phyloP scores from a whole-genome alignment of 2,888 invertebrate genomes.

The Apamea anceps region DNA sequence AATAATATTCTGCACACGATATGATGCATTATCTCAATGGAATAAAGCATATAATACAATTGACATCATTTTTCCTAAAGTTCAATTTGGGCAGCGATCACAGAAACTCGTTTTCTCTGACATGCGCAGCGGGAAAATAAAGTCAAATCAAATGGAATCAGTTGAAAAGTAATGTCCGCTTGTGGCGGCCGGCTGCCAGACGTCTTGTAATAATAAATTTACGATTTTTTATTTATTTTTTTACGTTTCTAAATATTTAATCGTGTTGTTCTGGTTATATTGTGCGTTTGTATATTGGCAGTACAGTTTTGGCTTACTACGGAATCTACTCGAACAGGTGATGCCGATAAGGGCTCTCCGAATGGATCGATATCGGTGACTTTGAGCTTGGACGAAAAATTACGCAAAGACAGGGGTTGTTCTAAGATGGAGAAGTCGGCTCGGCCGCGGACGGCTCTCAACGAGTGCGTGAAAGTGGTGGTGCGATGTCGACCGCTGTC shows the following conservation, averaged over 20 bases:
- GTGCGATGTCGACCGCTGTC: conserved; percentile 99
- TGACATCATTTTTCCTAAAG: background rate
- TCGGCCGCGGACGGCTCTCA: conserved; percentile 89
- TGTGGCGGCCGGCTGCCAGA: conserved; percentile 76
- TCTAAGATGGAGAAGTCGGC: conserved; percentile 88
- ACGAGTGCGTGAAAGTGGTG: conserved; percentile 98
- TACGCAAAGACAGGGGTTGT: conserved; percentile 76
- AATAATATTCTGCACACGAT: conserved; percentile 4
- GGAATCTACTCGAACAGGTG: conserved; percentile 80
- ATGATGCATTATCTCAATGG: background rate
- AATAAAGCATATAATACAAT: conserved; percentile 1
- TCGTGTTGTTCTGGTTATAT: conserved; percentile 76
- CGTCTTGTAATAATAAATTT: conserved; percentile 76
- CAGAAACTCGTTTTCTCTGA: conserved; percentile 53
- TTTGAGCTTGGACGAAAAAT: conserved; percentile 79
- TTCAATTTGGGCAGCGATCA: conserved; percentile 27
- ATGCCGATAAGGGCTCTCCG: conserved; percentile 84
- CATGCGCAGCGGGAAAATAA: conserved; percentile 70
- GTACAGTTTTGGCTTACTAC: conserved; percentile 68
- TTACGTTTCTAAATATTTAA: conserved; percentile 81
- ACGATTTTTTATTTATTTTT: conserved; percentile 87
- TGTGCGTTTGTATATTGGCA: conserved; percentile 70
- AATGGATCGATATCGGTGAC: conserved; percentile 89
- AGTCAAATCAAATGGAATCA: conserved; percentile 76
- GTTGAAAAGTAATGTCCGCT: conserved; percentile 84